Evolutionary conservation across 2,113 vertebrate genomes (phyloP).

Genomic region (Hyperopisus bebe): DNA sequence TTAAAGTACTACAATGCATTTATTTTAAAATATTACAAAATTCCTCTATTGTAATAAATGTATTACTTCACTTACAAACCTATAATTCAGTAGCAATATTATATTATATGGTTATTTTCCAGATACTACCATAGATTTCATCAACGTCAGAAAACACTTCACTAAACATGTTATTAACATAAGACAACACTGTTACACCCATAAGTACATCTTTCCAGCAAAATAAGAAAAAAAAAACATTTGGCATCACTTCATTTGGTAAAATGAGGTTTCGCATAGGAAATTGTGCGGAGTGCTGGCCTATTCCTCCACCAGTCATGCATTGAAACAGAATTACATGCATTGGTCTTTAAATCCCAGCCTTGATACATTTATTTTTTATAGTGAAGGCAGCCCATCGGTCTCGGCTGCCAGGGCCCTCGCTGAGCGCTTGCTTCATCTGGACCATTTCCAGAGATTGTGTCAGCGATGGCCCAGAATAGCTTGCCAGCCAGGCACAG

Average conservation of each 20-base stretch:
- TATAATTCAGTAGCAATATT: neutral
- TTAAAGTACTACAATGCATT: neutral
- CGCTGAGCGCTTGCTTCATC: conserved; percentile 40
- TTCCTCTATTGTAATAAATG: neutral
- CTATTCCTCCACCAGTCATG: neutral
- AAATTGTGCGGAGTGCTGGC: neutral
- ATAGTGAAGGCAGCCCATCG: conserved; percentile 43
- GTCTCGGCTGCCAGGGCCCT: conserved; percentile 38
- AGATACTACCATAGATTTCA: neutral
- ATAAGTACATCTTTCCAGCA: neutral
- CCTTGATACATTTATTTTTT: conserved; percentile 41
- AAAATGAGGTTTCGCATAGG: conserved; percentile 1
- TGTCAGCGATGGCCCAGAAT: conserved; percentile 38
- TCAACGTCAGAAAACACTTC: neutral
- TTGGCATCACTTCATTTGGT: neutral
- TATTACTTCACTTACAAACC: neutral
- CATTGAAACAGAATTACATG: neutral
- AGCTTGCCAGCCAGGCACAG: conserved; percentile 13
- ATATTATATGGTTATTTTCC: neutral
- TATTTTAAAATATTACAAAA: neutral
- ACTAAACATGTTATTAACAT: neutral
- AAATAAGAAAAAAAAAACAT: neutral
- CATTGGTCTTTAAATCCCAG: conserved; percentile 2
- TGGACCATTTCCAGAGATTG: conserved; percentile 41
- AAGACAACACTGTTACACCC: neutral